A percentile compares a stretch with the other conserved stretches of the same genome.
phyloP scores from a whole-genome alignment of 2,797 vertebrate species.

The Eidolon dupreanum region DNA sequence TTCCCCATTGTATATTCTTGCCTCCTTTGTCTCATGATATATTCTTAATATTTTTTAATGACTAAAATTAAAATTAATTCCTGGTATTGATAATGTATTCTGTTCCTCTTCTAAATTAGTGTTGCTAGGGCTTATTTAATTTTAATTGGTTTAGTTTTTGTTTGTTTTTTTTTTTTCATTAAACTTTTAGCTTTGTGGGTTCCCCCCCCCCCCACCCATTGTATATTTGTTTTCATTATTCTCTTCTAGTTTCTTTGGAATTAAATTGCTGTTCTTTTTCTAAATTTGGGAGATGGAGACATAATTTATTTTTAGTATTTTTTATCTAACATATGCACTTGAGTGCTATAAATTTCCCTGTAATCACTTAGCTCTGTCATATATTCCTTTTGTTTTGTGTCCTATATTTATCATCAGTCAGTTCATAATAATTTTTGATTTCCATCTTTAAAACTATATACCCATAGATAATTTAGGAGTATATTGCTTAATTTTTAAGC shows the following conservation, averaged over 20 bases:
- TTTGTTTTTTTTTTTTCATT: not conserved
- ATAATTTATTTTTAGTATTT: not conserved
- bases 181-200: not conserved
- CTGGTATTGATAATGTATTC: not conserved
- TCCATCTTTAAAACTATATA: not conserved
- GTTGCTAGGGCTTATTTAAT: not conserved
- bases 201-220: not conserved
- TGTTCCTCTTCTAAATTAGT: not conserved
- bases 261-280: not conserved
- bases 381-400: not conserved
- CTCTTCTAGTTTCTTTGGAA: not conserved
- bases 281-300: not conserved
- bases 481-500: not conserved
- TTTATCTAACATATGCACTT: not conserved
- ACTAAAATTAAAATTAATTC: not conserved
- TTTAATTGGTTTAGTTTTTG: not conserved
- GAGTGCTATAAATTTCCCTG: not conserved
- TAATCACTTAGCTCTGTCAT: not conserved
- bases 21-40: not conserved
- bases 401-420: not conserved
- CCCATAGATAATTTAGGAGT: not conserved
- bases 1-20: not conserved
- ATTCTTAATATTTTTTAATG: not conserved
- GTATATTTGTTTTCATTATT: not conserved
- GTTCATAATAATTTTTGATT: not conserved